Evolutionary conservation across 2,113 vertebrate species (phyloP).

Genomic region (Leptosomus discolor): DNA sequence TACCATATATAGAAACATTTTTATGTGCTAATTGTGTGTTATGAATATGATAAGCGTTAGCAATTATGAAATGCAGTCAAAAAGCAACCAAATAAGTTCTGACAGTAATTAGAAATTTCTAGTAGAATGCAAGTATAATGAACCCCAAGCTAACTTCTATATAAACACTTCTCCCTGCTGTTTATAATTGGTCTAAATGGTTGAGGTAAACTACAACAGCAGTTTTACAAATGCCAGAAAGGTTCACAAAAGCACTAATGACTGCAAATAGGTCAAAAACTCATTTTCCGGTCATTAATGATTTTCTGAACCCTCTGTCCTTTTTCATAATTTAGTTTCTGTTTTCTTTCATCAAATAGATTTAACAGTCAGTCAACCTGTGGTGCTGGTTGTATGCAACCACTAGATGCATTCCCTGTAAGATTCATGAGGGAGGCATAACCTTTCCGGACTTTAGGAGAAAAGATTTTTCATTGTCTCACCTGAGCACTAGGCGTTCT

Average conservation of each 20-base stretch:
- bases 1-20: slow-evolving; percentile 76
- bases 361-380: slow-evolving; percentile 30
- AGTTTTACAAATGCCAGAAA: slow-evolving; percentile 67
- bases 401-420: slow-evolving; percentile 8
- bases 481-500: neutral
- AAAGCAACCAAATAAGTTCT: slow-evolving; percentile 77
- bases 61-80: slow-evolving; percentile 77
- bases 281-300: slow-evolving; percentile 76
- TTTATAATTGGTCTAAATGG: slow-evolving; percentile 73
- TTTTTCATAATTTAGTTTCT: slow-evolving; percentile 42
- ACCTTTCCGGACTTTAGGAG: neutral
- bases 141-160: slow-evolving; percentile 68
- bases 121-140: slow-evolving; percentile 72
- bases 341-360: neutral
- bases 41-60: slow-evolving; percentile 78
- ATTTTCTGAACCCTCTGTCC: slow-evolving; percentile 64
- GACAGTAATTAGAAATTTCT: slow-evolving; percentile 78
- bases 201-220: slow-evolving; percentile 70
- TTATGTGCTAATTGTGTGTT: slow-evolving; percentile 80
- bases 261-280: slow-evolving; percentile 77
- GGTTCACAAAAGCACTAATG: slow-evolving; percentile 77
- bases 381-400: slow-evolving; percentile 29
- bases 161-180: slow-evolving; percentile 42
- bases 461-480: neutral
- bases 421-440: neutral